Conservation (phyloP, 2,888 invertebrate genomes). For the Mantis religiosa region DNA sequence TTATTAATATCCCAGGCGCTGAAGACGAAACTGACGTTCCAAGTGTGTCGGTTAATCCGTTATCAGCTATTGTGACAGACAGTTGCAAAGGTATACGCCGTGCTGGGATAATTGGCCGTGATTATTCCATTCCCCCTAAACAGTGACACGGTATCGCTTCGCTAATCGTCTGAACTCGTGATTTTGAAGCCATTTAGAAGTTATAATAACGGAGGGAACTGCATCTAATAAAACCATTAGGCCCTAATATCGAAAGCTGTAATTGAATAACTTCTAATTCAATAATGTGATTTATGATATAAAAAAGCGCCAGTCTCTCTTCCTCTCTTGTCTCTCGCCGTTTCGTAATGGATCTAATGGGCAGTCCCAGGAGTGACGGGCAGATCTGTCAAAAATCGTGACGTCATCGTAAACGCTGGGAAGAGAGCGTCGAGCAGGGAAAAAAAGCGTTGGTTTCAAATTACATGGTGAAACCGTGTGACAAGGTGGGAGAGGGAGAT, state of each 20-base stretch:
- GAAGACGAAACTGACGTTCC: not conserved
- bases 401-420: constrained; percentile 12
- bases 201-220: not conserved
- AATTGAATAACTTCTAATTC: not conserved
- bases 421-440: not conserved
- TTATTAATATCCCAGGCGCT: not conserved
- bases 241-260: not conserved
- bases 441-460: constrained; percentile 17
- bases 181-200: not conserved
- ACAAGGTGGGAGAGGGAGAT: constrained; percentile 18
- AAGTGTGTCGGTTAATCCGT: not conserved
- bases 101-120: not conserved
- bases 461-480: constrained; percentile 5
- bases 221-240: not conserved
- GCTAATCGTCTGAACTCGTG: not conserved
- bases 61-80: not conserved
- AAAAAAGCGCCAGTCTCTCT: not conserved
- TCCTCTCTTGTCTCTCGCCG: not conserved
- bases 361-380: not conserved
- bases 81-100: not conserved
- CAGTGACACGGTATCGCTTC: not conserved
- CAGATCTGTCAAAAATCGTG: constrained; percentile 25
- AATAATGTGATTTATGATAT: not conserved
- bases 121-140: not conserved
- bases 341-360: constrained; percentile 1